These are phyloP conservation scores for Scopus umbretta DNA, from an alignment of 2,113 vertebrate genomes.

Conservation along the genomic window DNA sequence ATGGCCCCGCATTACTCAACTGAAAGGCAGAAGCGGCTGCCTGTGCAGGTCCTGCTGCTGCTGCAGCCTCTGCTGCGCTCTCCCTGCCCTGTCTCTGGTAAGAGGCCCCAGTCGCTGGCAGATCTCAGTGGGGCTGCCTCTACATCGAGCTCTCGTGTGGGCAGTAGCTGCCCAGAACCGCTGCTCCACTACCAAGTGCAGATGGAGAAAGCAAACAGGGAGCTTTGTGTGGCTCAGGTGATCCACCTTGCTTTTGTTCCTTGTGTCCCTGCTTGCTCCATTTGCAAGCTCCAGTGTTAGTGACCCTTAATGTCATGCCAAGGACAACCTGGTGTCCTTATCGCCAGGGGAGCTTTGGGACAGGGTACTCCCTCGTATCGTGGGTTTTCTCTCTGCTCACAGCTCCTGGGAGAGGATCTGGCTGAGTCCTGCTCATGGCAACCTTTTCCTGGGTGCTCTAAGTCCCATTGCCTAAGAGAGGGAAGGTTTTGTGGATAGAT, in stretches of 20 bases:
- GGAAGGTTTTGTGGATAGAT: neutral
- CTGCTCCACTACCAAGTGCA: neutral
- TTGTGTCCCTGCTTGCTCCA: neutral
- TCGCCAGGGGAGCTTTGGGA: neutral
- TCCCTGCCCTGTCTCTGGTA: neutral
- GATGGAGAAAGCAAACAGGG: neutral
- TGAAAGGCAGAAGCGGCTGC: neutral
- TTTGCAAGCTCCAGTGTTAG: neutral
- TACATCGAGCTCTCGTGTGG: fast-evolving
- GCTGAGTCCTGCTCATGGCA: neutral
- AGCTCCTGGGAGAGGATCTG: neutral
- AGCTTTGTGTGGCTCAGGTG: neutral
- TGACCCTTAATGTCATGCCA: neutral
- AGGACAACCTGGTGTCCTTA: neutral
- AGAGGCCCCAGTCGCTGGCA: neutral
- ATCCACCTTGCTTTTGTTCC: neutral
- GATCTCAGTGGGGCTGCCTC: neutral
- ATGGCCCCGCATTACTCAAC: slow-evolving; percentile 65
- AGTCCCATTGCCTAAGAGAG: neutral
- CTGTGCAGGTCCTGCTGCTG: neutral
- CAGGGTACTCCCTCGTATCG: neutral
- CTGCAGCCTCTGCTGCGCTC: neutral
- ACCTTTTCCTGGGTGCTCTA: neutral
- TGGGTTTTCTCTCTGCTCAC: neutral
- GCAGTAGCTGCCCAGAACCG: neutral